Evolutionary conservation across 2,888 invertebrate species (phyloP).

Genomic region (Epistrophe grossulariae): DNA sequence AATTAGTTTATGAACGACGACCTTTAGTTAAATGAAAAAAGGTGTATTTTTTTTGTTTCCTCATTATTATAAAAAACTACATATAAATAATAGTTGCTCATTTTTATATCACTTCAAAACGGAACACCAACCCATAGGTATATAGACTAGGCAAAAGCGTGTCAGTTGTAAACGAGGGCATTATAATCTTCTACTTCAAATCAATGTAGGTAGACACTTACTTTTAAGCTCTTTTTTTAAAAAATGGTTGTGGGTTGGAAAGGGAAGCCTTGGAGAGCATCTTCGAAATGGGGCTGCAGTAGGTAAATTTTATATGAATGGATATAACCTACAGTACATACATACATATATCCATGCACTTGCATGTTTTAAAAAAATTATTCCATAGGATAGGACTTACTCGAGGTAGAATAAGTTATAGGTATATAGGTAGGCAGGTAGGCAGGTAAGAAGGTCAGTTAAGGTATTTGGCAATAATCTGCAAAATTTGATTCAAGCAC

Average conservation of each 20-base stretch:
- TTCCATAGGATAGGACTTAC: too few species aligned
- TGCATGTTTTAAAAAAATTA: background rate
- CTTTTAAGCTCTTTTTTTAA: slow-evolving; percentile 34
- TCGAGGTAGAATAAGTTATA: too few species aligned
- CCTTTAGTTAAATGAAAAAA: slow-evolving; percentile 16
- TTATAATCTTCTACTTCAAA: slow-evolving; percentile 34
- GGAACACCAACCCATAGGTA: too few species aligned
- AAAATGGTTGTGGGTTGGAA: background rate
- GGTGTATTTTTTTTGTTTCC: slow-evolving; percentile 1
- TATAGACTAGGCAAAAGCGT: background rate
- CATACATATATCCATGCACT: too few species aligned
- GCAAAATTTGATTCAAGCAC: too few species aligned
- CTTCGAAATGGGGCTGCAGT: slow-evolving; percentile 50
- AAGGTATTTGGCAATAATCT: too few species aligned
- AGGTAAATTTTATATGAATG: too few species aligned
- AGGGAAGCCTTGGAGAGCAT: slow-evolving; percentile 27
- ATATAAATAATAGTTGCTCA: slow-evolving; percentile 21
- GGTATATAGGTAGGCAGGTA: too few species aligned
- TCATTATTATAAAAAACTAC: slow-evolving; percentile 6
- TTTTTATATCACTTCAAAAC: background rate
- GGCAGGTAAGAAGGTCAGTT: too few species aligned
- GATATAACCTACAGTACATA: too few species aligned
- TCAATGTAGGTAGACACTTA: slow-evolving; percentile 37
- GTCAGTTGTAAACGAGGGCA: slow-evolving; percentile 27
- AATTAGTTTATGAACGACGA: slow-evolving; percentile 35